A percentile compares a stretch with the other conserved stretches of the same genome.
Conservation (phyloP, 2,888 invertebrate genomes). For the Cartodere bifasciata region DNA sequence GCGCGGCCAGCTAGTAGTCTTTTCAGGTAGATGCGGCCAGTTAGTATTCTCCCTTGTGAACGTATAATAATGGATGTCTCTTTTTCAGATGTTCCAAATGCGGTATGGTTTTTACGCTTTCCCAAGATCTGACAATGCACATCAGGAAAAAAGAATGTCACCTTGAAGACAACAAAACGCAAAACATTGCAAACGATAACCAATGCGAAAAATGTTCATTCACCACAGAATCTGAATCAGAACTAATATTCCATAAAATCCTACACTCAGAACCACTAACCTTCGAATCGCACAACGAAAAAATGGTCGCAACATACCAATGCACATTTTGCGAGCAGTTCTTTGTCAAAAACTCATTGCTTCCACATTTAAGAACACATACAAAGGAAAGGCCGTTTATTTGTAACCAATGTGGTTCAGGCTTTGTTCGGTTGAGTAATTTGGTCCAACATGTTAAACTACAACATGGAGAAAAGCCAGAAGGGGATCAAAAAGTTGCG, state of each 20-base stretch:
- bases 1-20: too few relatives aligned
- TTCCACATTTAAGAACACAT: slow-evolving; percentile 58
- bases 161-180: slow-evolving; percentile 24
- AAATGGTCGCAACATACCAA: slow-evolving; percentile 37
- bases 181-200: slow-evolving; percentile 14
- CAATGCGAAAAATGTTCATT: slow-evolving; percentile 49
- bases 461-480: too few relatives aligned
- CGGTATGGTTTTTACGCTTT: slow-evolving; percentile 51
- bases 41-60: too few relatives aligned
- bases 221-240: slow-evolving; percentile 52
- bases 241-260: slow-evolving; percentile 59
- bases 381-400: slow-evolving; percentile 60
- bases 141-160: slow-evolving; percentile 48
- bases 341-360: slow-evolving; percentile 52
- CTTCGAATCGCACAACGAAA: slow-evolving; percentile 26
- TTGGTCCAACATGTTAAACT: slow-evolving; percentile 47
- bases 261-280: slow-evolving; percentile 44
- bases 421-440: slow-evolving; percentile 54
- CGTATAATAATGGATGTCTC: slow-evolving; percentile 10
- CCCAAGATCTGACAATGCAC: slow-evolving; percentile 65
- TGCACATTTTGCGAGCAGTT: slow-evolving; percentile 57
- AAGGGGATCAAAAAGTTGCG: too few relatives aligned
- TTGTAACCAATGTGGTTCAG: slow-evolving; percentile 49
- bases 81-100: slow-evolving; percentile 56
- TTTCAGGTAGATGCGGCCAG: too few relatives aligned